Conservation (phyloP, 2,113 vertebrate species). For the Lamprologus lemairii region DNA sequence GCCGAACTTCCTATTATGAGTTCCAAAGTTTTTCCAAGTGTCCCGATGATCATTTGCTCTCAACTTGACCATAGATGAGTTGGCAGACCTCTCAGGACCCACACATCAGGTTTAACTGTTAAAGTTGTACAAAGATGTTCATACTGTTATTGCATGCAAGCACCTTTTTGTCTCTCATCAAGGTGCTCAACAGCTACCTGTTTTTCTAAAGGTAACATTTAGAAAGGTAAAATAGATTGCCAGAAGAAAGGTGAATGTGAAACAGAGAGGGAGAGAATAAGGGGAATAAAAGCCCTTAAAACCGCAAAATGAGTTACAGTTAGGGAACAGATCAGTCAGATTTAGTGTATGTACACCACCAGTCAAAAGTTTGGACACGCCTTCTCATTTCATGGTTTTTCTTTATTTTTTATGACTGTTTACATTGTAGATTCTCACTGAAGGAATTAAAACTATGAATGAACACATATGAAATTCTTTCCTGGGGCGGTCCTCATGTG, state of each 20-base stretch:
- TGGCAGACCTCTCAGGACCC: neutral
- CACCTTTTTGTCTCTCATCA: neutral
- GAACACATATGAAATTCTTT: neutral
- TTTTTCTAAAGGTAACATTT: neutral
- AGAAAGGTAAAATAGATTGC: neutral
- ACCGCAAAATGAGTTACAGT: neutral
- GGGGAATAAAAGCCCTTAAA: neutral
- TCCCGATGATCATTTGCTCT: neutral
- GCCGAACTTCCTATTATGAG: neutral
- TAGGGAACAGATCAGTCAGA: neutral
- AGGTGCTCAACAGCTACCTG: neutral
- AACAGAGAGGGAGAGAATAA: neutral
- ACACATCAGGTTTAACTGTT: neutral
- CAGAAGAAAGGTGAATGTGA: neutral
- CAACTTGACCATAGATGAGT: neutral
- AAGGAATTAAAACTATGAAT: neutral
- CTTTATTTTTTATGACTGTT: neutral
- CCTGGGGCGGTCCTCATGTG: neutral
- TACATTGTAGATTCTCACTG: neutral
- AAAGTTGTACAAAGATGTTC: neutral
- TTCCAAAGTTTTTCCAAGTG: neutral
- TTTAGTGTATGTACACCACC: neutral
- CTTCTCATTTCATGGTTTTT: neutral
- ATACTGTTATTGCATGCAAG: neutral
- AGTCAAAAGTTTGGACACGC: neutral